Evolutionary conservation across 2,797 vertebrate species (phyloP).

Genomic region (Cottoperca gobio): DNA sequence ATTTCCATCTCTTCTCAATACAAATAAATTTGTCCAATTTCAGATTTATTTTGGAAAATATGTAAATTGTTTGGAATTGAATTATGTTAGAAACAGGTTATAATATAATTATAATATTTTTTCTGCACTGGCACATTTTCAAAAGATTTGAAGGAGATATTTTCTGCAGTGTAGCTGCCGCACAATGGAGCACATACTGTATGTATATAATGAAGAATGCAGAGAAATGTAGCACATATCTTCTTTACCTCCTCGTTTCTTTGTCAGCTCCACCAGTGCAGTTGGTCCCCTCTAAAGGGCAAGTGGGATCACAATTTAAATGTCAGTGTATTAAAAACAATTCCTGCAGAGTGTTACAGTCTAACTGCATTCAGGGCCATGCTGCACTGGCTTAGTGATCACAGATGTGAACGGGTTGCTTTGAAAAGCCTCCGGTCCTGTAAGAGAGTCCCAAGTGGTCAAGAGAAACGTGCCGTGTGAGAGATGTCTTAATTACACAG

Average conservation of each 20-base stretch:
- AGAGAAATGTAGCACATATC: background rate
- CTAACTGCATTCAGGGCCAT: slow-evolving; percentile 78
- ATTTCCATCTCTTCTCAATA: background rate
- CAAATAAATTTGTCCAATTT: background rate
- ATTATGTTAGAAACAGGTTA: background rate
- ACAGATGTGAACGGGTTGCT: slow-evolving; percentile 78
- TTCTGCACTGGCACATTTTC: background rate
- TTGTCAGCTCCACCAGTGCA: slow-evolving; percentile 47
- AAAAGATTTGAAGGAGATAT: background rate
- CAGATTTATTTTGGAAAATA: background rate
- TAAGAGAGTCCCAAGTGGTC: slow-evolving; percentile 78
- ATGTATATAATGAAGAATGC: background rate
- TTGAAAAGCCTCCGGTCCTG: slow-evolving; percentile 70
- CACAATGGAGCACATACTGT: background rate
- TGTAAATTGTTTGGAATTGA: background rate
- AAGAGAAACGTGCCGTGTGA: slow-evolving; percentile 76
- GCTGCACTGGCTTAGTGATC: slow-evolving; percentile 62
- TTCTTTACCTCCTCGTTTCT: slow-evolving; percentile 11
- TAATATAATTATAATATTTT: background rate
- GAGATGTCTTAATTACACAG: slow-evolving; percentile 84
- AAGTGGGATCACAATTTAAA: slow-evolving; percentile 86
- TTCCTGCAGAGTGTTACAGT: slow-evolving; percentile 81
- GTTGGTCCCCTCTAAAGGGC: slow-evolving; percentile 73
- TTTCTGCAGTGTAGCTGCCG: background rate
- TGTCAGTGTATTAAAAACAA: slow-evolving; percentile 71